Evolutionary conservation across 2,888 invertebrate species (phyloP).

Genomic region (Phengaris alcon): DNA sequence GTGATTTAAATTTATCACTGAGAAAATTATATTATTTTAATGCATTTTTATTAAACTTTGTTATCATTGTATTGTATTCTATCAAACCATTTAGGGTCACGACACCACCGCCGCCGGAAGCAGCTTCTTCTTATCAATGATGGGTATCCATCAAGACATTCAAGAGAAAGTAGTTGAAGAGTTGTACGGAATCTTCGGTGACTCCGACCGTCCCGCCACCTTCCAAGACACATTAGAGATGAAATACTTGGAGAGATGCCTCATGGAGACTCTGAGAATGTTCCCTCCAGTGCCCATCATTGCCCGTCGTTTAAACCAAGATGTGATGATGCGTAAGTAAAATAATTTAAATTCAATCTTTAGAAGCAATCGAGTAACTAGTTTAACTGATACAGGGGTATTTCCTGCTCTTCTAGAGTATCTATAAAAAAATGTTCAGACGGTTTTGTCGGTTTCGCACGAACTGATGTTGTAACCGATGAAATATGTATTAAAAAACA

Average conservation of each 20-base stretch:
- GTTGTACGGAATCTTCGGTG: constrained; percentile 86
- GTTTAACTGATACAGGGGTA: background rate
- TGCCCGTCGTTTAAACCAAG: constrained; percentile 85
- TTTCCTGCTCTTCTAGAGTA: background rate
- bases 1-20: no score
- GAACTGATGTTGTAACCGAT: background rate
- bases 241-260: constrained; percentile 90
- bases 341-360: constrained; percentile 1
- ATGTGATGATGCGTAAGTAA: constrained; percentile 82
- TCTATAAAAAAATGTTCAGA: background rate
- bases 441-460: background rate
- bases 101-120: constrained; percentile 91
- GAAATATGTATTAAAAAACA: background rate
- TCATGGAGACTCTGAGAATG: constrained; percentile 89
- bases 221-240: constrained; percentile 91
- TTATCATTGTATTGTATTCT: no score
- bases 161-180: constrained; percentile 87
- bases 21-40: no score
- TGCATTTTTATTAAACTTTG: no score
- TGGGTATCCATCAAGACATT: constrained; percentile 86
- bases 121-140: constrained; percentile 88
- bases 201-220: constrained; percentile 86
- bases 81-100: constrained; percentile 78
- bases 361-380: background rate
- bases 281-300: constrained; percentile 90